Conservation (phyloP, 2,797 vertebrate genomes). For the Neomorphus geoffroyi region DNA sequence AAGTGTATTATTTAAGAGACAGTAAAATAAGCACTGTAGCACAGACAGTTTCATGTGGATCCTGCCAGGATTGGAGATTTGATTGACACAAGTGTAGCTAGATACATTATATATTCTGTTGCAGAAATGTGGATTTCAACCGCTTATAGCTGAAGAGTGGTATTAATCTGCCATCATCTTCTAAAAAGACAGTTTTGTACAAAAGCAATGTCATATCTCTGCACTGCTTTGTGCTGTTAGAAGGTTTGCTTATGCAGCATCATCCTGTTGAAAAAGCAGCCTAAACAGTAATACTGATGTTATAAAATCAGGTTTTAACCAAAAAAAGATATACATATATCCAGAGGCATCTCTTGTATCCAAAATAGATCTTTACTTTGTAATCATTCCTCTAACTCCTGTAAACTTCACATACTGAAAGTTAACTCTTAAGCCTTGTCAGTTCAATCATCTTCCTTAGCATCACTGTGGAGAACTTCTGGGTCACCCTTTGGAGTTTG, state of each 20-base stretch:
- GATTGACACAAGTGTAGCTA: conserved; percentile 18
- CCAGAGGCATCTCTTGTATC: background rate
- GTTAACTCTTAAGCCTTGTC: background rate
- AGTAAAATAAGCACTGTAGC: background rate
- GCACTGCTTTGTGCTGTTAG: background rate
- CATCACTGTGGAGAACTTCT: background rate
- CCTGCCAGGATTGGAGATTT: conserved; percentile 23
- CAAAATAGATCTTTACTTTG: background rate
- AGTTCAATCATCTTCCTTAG: background rate
- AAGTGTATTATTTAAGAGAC: background rate
- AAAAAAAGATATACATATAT: background rate
- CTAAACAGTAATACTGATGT: background rate
- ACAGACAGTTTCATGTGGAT: background rate
- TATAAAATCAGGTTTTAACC: background rate
- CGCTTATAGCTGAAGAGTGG: background rate
- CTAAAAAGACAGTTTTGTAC: background rate
- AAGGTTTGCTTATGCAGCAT: background rate
- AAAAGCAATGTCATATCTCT: background rate
- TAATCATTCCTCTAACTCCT: background rate
- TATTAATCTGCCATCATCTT: background rate
- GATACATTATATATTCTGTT: conserved; percentile 9
- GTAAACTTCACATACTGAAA: background rate
- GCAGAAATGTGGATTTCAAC: background rate
- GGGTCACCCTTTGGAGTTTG: background rate
- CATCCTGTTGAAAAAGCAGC: background rate